These are phyloP conservation scores for Isichthys henryi DNA, from an alignment of 2,113 vertebrate species.

Conservation along the genomic window DNA sequence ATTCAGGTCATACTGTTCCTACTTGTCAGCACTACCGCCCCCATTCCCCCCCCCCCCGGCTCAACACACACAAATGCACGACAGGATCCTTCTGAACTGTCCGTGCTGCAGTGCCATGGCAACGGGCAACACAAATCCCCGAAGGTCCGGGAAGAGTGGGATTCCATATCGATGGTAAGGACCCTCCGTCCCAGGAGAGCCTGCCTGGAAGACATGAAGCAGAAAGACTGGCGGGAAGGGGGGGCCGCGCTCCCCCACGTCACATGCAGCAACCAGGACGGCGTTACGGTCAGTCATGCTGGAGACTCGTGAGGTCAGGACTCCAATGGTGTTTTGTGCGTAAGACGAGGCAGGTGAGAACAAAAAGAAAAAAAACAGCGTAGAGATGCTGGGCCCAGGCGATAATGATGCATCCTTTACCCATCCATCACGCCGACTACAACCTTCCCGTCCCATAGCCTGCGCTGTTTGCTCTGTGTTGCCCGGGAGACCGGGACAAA, in stretches of 20 bases:
- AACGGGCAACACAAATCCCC: constrained; percentile 4
- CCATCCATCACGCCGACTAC: background rate
- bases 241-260: background rate
- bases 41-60: too few species aligned
- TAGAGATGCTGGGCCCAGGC: background rate
- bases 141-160: background rate
- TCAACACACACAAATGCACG: background rate
- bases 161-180: background rate
- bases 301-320: background rate
- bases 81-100: too few species aligned
- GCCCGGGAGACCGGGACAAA: background rate
- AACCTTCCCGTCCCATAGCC: background rate
- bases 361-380: background rate
- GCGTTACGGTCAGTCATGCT: background rate
- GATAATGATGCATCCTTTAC: background rate
- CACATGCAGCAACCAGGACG: background rate
- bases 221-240: background rate
- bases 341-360: background rate
- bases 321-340: background rate
- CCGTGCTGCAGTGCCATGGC: background rate
- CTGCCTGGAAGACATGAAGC: background rate
- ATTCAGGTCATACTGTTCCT: background rate
- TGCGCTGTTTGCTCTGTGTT: background rate
- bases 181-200: background rate
- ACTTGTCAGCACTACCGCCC: background rate